phyloP scores from a whole-genome alignment of 2,888 invertebrate species.

The Chironomus tentans region DNA sequence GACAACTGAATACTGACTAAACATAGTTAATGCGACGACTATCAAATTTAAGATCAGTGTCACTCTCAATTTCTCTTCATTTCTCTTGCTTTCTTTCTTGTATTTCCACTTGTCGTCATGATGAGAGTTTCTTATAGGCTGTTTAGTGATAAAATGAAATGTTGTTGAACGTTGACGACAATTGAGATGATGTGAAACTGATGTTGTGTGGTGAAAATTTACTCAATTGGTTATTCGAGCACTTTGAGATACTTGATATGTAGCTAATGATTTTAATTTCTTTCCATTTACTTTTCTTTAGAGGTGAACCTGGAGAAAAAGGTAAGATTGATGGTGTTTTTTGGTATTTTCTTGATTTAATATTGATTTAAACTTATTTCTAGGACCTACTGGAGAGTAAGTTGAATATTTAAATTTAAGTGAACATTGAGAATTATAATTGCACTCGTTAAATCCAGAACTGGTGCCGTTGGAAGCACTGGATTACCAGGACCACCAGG shows the following conservation, averaged over 20 bases:
- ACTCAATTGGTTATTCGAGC: not conserved
- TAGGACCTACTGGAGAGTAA: not conserved
- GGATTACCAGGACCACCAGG: slow-evolving; percentile 63
- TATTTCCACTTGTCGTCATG: not conserved
- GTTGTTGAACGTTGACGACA: not conserved
- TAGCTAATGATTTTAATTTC: not conserved
- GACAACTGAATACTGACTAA: not conserved
- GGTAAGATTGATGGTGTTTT: not conserved
- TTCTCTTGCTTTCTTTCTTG: not conserved
- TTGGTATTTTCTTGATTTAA: not conserved
- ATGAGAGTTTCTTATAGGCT: not conserved
- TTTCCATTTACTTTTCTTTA: not conserved
- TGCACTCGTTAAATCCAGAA: slow-evolving; percentile 30
- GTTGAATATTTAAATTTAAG: not conserved
- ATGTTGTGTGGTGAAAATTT: not conserved
- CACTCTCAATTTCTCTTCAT: not conserved
- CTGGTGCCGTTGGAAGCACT: slow-evolving; percentile 63
- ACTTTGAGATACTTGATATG: not conserved
- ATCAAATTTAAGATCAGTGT: not conserved
- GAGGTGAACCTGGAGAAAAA: slow-evolving; percentile 14
- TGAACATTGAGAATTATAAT: too few species aligned
- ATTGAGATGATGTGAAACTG: too few species aligned
- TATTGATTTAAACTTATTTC: not conserved
- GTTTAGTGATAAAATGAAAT: not conserved
- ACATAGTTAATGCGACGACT: not conserved